A percentile compares a stretch with the other conserved stretches of the same genome.
These are phyloP conservation scores for Triplophysa tibetana DNA, from an alignment of 2,113 vertebrate genomes.

Conservation along the genomic window DNA sequence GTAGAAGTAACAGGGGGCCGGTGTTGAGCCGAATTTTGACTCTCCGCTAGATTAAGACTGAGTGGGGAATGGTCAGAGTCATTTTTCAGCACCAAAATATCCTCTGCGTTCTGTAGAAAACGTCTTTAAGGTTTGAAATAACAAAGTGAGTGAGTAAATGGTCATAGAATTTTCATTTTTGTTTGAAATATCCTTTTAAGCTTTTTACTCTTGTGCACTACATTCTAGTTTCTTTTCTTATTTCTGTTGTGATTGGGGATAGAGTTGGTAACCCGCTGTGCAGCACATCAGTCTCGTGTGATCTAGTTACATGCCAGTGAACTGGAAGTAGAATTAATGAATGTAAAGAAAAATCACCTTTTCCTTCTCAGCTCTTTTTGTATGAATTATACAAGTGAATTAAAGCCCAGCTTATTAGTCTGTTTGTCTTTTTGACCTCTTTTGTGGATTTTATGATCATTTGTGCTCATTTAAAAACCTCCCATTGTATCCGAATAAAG, in stretches of 20 bases:
- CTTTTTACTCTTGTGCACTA: slow-evolving; percentile 30
- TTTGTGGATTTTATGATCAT: not conserved
- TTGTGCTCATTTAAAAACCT: not conserved
- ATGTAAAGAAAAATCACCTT: slow-evolving; percentile 56
- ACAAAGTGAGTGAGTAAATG: no score
- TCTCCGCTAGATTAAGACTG: no score
- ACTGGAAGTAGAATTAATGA: slow-evolving; percentile 63
- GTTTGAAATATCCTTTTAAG: not conserved
- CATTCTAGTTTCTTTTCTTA: slow-evolving; percentile 10
- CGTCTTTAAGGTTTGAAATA: no score
- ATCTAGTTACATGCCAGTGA: slow-evolving; percentile 52
- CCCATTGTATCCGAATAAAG: not conserved
- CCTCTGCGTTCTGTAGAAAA: no score
- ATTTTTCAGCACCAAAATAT: no score
- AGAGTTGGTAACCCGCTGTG: slow-evolving; percentile 15
- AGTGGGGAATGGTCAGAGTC: no score
- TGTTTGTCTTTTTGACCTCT: not conserved
- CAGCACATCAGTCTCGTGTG: slow-evolving; percentile 25
- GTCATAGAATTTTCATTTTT: no score
- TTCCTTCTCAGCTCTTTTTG: slow-evolving; percentile 51
- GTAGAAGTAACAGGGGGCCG: no score
- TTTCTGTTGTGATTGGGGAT: slow-evolving; percentile 6
- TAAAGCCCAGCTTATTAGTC: slow-evolving; percentile 54
- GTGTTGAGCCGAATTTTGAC: no score
- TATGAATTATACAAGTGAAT: slow-evolving; percentile 56